Evolutionary conservation across 2,113 vertebrate genomes (phyloP), one percentile per base, ranked within the genome.

Genomic region (Agelaius tricolor): DNA sequence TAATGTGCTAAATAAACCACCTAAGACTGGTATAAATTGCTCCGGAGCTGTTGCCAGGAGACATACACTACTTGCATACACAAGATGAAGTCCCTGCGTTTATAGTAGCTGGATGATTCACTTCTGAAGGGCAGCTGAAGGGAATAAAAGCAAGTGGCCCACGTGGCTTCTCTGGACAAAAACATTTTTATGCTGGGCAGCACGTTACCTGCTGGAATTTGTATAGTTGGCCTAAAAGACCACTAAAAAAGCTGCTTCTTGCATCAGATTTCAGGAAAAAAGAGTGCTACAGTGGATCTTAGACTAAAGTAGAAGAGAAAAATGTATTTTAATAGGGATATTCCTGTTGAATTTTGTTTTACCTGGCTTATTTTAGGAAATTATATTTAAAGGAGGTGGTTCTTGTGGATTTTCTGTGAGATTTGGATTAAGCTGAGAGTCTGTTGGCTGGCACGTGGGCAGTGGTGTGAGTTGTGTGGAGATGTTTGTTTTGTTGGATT

Each of bases 1-100:
- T 95, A 86, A 94, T 80, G 95, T 90, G 87, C 93, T 91, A 83
- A 95, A 96, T 92, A 89, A 96, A 80, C 91, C 89, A 92, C 94
- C 89, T 82, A 82, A 86, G 84, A 83, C 27, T 75, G 91, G 49
- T 69, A 62, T 88, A 94, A 91, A 46, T 94, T 78, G 49, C 39
- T 78, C 28, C 19, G 47, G 82, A 74, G 90, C 92, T 69, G 97
- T 98, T 98, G 96, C 97, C 96, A 80, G 84, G 93, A 68, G 96
- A 95, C 97, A 21, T 46, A 71, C 63, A 76, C 71, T 81, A 11
- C 95, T 93, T 52, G 59, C 81, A 91, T 78, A 84, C 55, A 92
- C 61, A 80, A 59, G 67, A 74, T 93, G 80, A 86, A 84, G 94
- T 73, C 39, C 73, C 84, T 8, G 74, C 75, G 52, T 88, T 96